These are phyloP conservation scores for Brachypalpus laphriformis DNA, from an alignment of 2,888 invertebrate species.

Conservation along the genomic window DNA sequence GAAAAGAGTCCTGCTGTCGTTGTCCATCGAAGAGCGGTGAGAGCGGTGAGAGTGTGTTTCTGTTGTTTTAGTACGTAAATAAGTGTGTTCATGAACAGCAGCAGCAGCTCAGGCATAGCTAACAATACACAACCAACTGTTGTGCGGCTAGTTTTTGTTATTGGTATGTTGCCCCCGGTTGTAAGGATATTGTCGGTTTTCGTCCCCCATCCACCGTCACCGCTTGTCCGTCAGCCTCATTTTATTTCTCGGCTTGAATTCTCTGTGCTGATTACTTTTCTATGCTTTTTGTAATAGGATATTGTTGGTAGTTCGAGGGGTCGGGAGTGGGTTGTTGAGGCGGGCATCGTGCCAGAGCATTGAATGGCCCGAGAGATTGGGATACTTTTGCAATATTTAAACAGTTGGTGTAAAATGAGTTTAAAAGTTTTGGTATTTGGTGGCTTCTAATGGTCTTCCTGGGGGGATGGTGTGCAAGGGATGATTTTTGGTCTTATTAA, in stretches of 20 bases:
- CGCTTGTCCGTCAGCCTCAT: conserved; percentile 14
- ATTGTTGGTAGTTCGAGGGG: conserved; percentile 38
- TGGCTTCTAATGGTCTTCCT: conserved; percentile 60
- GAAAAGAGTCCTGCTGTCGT: conserved; percentile 33
- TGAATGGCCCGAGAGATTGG: conserved; percentile 39
- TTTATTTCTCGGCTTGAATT: conserved; percentile 57
- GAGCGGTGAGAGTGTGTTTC: conserved; percentile 55
- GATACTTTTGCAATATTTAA: conserved; percentile 70
- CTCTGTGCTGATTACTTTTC: conserved; percentile 68
- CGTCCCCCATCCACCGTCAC: not conserved
- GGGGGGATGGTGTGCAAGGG: not conserved
- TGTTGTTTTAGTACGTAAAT: conserved; percentile 73
- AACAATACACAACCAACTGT: conserved; percentile 73
- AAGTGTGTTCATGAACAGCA: conserved; percentile 54
- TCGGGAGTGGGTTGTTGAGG: not conserved
- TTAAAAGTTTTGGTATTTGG: conserved; percentile 70
- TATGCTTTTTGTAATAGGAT: conserved; percentile 69
- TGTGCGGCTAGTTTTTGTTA: conserved; percentile 71
- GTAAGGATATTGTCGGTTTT: conserved; percentile 58
- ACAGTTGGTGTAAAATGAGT: conserved; percentile 72
- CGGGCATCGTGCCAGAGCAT: not conserved
- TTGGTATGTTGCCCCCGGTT: conserved; percentile 61
- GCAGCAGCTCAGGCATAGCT: conserved; percentile 30
- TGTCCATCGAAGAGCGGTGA: conserved; percentile 48
- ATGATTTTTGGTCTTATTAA: conserved; percentile 51